A percentile compares a stretch with the other conserved stretches of the same genome.
phyloP scores from a whole-genome alignment of 2,113 vertebrate species.

The Amphiprion percula region DNA sequence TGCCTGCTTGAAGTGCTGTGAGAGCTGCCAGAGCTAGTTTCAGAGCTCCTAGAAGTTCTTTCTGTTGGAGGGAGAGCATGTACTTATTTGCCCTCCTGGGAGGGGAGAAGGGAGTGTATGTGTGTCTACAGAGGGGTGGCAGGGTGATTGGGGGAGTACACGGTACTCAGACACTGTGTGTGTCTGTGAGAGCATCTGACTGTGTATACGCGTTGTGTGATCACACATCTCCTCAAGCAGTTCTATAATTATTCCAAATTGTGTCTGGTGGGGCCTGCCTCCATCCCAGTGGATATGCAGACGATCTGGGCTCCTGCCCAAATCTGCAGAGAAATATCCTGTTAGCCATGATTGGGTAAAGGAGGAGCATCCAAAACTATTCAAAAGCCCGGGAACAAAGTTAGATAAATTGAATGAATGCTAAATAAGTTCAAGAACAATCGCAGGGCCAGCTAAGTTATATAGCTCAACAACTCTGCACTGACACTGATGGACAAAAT shows the following conservation, averaged over 20 bases:
- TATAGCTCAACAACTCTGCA: slow-evolving; percentile 15
- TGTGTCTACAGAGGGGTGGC: slow-evolving; percentile 11
- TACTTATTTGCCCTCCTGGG: slow-evolving; percentile 53
- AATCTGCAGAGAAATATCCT: slow-evolving; percentile 52
- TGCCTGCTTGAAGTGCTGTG: slow-evolving; percentile 44
- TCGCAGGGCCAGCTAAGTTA: neutral
- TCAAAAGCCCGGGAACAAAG: slow-evolving; percentile 41
- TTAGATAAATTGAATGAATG: slow-evolving; percentile 39
- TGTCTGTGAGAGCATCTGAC: neutral
- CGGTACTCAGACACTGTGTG: slow-evolving; percentile 13
- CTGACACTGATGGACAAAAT: neutral
- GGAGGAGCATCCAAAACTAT: slow-evolving; percentile 57
- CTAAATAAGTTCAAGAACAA: slow-evolving; percentile 34
- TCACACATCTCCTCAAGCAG: slow-evolving; percentile 51
- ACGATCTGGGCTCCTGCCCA: slow-evolving; percentile 62
- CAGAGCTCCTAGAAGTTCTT: slow-evolving; percentile 66
- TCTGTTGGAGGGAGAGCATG: slow-evolving; percentile 46
- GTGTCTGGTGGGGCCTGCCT: slow-evolving; percentile 61
- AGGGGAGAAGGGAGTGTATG: slow-evolving; percentile 12
- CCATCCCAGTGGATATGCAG: slow-evolving; percentile 33
- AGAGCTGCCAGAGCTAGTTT: slow-evolving; percentile 59
- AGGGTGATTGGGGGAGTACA: slow-evolving; percentile 7
- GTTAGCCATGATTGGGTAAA: slow-evolving; percentile 59
- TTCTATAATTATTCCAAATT: slow-evolving; percentile 68
- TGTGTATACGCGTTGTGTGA: slow-evolving; percentile 20